Percentiles rank a stretch among this genome's conserved stretches.
phyloP scores from a whole-genome alignment of 2,113 vertebrate genomes.

The Eublepharis macularius region DNA sequence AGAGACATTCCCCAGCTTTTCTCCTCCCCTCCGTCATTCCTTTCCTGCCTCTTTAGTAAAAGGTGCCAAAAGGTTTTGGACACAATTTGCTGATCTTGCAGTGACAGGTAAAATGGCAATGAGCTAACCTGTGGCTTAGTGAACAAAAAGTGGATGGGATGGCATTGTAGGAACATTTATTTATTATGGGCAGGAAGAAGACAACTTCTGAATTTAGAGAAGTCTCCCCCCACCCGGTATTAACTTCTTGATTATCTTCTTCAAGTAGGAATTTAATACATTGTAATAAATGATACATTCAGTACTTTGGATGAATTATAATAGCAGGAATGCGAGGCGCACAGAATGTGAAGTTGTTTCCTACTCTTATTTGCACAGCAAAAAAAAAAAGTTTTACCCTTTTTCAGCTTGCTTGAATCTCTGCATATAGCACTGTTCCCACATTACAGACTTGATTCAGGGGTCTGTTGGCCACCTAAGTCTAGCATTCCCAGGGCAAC shows the following conservation, averaged over 20 bases:
- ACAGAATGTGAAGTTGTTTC: background rate
- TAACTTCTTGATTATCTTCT: fast-evolving
- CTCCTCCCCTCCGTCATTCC: constrained; percentile 31
- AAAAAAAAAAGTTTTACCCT: background rate
- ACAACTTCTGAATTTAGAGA: background rate
- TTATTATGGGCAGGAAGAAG: background rate
- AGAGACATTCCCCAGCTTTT: constrained; percentile 58
- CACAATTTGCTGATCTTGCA: constrained; percentile 57
- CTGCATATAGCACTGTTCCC: no score
- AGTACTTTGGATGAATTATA: background rate
- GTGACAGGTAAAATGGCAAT: constrained; percentile 72
- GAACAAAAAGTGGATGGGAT: constrained; percentile 44
- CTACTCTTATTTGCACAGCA: background rate
- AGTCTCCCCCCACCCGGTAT: fast-evolving
- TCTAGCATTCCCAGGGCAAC: no score
- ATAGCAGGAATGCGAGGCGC: background rate
- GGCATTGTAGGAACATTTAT: background rate
- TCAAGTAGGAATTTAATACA: background rate
- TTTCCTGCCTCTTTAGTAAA: constrained; percentile 60
- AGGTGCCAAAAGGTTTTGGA: constrained; percentile 61
- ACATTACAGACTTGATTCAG: no score
- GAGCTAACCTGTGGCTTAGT: constrained; percentile 33
- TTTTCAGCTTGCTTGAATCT: no score
- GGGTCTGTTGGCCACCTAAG: no score
- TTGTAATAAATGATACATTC: background rate